Percentiles rank a stretch among this genome's conserved stretches.
These are phyloP conservation scores for Oligia fasciuncula DNA, from an alignment of 2,888 invertebrate species.

Conservation along the genomic window DNA sequence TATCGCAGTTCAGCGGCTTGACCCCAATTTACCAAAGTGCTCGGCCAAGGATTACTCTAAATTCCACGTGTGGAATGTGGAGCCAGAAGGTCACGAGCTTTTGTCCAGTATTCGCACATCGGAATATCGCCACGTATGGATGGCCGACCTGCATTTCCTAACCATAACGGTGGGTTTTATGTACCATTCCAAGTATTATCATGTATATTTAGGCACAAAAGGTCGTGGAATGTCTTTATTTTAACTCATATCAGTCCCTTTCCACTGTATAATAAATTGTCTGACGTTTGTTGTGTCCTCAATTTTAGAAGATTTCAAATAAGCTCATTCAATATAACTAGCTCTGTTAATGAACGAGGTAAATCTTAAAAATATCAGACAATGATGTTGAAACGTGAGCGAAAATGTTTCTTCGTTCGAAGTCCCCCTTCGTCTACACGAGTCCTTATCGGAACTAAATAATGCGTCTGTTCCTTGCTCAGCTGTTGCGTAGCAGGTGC, in stretches of 20 bases:
- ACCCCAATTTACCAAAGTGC: slow-evolving; percentile 59
- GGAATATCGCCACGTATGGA: slow-evolving; percentile 46
- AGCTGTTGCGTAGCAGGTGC: slow-evolving; percentile 73
- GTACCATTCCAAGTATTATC: slow-evolving; percentile 34
- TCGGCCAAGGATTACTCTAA: slow-evolving; percentile 56
- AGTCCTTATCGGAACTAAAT: slow-evolving; percentile 46
- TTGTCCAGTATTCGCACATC: slow-evolving; percentile 57
- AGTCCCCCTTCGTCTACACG: slow-evolving; percentile 48
- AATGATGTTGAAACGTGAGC: slow-evolving; percentile 23
- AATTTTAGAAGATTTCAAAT: slow-evolving; percentile 3
- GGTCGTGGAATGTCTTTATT: slow-evolving; percentile 23
- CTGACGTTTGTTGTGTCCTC: slow-evolving; percentile 9
- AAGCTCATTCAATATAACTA: neutral
- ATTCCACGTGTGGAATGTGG: slow-evolving; percentile 62
- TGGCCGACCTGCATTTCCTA: slow-evolving; percentile 48
- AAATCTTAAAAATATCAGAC: slow-evolving; percentile 6
- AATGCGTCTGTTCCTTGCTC: slow-evolving; percentile 58
- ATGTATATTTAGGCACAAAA: slow-evolving; percentile 44
- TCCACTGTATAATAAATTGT: neutral
- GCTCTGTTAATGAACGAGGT: neutral
- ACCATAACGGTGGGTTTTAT: slow-evolving; percentile 26
- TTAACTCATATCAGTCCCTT: neutral
- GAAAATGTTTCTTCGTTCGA: slow-evolving; percentile 36
- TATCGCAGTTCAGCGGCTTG: slow-evolving; percentile 45
- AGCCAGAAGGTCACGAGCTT: slow-evolving; percentile 55